phyloP scores from a whole-genome alignment of 2,113 vertebrate species.

The Planiliza haematocheilus region DNA sequence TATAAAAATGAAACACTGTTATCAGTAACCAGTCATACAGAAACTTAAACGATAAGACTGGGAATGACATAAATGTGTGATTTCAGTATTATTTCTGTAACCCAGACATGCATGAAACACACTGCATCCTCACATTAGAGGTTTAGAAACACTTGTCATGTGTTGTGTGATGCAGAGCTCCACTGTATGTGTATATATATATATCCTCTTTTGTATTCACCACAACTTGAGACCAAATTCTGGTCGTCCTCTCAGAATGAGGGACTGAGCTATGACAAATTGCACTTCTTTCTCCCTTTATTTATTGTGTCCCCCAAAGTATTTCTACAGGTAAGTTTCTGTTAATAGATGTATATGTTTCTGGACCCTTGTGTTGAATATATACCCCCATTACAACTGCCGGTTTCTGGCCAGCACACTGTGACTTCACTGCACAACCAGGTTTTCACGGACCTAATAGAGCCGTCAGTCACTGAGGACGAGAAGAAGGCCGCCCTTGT shows the following conservation, averaged over 20 bases:
- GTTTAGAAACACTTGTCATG: constrained; percentile 18
- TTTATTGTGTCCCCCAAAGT: constrained; percentile 19
- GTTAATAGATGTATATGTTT: constrained; percentile 21
- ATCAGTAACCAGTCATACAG: not conserved
- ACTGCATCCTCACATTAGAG: constrained; percentile 28
- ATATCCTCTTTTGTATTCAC: constrained; percentile 1
- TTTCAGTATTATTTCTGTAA: not conserved
- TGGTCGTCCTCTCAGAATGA: constrained; percentile 24
- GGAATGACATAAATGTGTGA: no score
- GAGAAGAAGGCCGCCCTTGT: constrained; percentile 74
- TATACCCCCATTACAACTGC: not conserved
- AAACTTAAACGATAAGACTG: not conserved
- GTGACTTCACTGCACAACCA: constrained; percentile 51
- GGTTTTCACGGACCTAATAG: constrained; percentile 54
- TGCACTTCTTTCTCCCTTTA: constrained; percentile 56
- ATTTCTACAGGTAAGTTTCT: constrained; percentile 64
- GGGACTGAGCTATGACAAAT: constrained; percentile 67
- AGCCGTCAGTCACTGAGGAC: constrained; percentile 50
- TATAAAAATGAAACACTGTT: no score
- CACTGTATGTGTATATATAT: no score
- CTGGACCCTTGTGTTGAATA: not conserved
- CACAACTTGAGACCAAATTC: constrained; percentile 10
- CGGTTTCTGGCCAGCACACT: constrained; percentile 12
- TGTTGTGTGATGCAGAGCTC: not conserved
- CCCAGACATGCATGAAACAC: not conserved